These are phyloP conservation scores for Tychaedon coryphoeus DNA, from an alignment of 2,113 vertebrate species.

Conservation along the genomic window DNA sequence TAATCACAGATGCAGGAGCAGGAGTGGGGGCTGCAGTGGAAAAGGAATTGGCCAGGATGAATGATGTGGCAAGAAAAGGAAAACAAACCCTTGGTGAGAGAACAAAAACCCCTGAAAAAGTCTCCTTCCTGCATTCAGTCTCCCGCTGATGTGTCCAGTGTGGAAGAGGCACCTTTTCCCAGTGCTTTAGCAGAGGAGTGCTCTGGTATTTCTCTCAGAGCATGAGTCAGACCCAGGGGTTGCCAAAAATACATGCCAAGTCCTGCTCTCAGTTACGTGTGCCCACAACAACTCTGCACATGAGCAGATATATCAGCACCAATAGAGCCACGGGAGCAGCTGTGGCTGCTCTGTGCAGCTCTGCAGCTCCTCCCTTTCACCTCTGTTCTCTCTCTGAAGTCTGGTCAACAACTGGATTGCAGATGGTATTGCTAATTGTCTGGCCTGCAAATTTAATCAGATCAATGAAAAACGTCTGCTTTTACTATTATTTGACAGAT, in stretches of 20 bases:
- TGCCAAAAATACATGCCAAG: conserved; percentile 12
- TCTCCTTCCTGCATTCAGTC: neutral
- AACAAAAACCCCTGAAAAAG: neutral
- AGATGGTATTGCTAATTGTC: neutral
- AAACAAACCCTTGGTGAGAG: neutral
- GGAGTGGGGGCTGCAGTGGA: accelerated
- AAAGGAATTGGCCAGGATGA: neutral
- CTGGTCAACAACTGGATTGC: neutral
- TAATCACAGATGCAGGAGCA: neutral
- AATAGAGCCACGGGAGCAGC: accelerated
- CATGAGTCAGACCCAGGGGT: neutral
- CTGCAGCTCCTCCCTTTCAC: neutral
- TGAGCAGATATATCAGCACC: neutral
- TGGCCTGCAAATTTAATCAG: neutral
- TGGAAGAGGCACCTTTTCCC: neutral
- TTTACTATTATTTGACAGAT: neutral
- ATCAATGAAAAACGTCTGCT: neutral
- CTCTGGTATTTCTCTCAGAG: conserved; percentile 12
- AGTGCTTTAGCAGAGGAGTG: neutral
- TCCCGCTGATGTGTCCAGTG: accelerated
- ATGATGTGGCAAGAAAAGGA: neutral
- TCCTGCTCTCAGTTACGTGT: neutral
- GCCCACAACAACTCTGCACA: neutral
- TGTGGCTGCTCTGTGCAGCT: neutral
- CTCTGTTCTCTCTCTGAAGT: neutral